These are phyloP conservation scores for Lepidocyrtinus sp. DNA, from an alignment of 2,888 invertebrate species.

Conservation along the genomic window DNA sequence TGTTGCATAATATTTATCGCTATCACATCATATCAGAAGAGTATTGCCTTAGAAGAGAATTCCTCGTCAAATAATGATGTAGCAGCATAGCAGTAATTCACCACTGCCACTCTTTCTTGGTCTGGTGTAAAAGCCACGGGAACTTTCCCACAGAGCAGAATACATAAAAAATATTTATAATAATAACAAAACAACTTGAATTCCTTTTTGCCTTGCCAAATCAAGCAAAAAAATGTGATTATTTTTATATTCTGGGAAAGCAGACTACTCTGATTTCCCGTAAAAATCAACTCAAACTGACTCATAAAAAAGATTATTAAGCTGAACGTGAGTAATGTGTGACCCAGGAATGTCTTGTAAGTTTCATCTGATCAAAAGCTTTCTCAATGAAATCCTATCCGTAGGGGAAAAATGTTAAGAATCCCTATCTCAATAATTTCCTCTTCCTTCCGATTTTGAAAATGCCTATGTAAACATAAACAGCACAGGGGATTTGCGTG, in stretches of 20 bases:
- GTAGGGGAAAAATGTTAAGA: no score
- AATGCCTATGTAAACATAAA: conserved; percentile 9
- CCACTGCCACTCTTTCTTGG: no score
- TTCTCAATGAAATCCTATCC: no score
- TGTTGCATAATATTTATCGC: neutral
- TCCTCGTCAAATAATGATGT: neutral
- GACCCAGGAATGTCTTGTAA: no score
- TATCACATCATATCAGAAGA: neutral
- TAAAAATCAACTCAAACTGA: no score
- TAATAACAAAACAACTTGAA: conserved; percentile 17
- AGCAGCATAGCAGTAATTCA: neutral
- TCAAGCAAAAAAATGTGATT: conserved; percentile 44
- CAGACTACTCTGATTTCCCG: conserved; percentile 39
- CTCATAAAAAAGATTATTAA: no score
- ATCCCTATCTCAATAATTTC: no score
- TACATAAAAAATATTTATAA: conserved; percentile 22
- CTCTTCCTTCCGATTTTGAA: no score
- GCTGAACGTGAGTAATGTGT: no score
- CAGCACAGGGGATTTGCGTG: neutral
- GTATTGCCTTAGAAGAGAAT: conserved; percentile 5
- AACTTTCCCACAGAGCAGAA: conserved; percentile 47
- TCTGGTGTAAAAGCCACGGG: conserved; percentile 30
- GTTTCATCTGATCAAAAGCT: no score
- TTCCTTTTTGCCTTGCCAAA: conserved; percentile 43
- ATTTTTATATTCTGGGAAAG: conserved; percentile 46